Conservation (phyloP, 1,140 invertebrate genomes). For the Microplitis mediator region DNA sequence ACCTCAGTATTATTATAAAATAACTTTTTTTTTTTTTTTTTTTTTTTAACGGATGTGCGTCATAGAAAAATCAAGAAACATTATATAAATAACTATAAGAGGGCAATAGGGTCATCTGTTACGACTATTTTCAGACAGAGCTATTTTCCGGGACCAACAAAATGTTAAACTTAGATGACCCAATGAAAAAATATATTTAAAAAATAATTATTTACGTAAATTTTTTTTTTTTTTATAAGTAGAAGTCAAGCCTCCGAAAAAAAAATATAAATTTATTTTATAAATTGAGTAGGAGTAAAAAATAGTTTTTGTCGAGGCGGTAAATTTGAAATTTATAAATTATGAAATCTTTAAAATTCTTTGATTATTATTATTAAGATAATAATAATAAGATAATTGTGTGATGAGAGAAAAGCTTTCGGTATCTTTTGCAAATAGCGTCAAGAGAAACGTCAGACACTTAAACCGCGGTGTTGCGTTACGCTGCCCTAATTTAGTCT, state of each 20-base stretch:
- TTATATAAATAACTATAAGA: slow-evolving; percentile 42
- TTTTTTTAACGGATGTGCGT: slow-evolving; percentile 14
- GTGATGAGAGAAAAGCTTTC: too few relatives aligned
- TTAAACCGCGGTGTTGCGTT: slow-evolving; percentile 59
- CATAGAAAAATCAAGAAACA: slow-evolving; percentile 33
- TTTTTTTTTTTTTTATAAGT: too few relatives aligned
- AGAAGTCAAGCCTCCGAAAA: too few relatives aligned
- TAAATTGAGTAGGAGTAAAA: too few relatives aligned
- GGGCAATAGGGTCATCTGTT: slow-evolving; percentile 42
- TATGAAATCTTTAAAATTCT: not conserved
- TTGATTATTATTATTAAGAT: not conserved
- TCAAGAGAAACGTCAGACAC: slow-evolving; percentile 10
- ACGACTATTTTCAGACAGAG: slow-evolving; percentile 51
- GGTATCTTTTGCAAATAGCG: slow-evolving; percentile 1
- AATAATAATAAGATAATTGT: not conserved
- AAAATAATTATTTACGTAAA: not conserved
- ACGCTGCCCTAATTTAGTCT: slow-evolving; percentile 63
- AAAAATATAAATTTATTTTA: too few relatives aligned
- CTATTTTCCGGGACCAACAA: slow-evolving; percentile 52
- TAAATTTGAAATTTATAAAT: not conserved
- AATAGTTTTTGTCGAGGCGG: too few relatives aligned
- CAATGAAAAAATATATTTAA: not conserved
- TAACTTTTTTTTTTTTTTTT: not conserved
- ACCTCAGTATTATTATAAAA: not conserved
- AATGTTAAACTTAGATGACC: slow-evolving; percentile 47